Percentiles rank a stretch among this genome's conserved stretches.
phyloP scores from a whole-genome alignment of 2,797 vertebrate species.

The Tangara arthus region DNA sequence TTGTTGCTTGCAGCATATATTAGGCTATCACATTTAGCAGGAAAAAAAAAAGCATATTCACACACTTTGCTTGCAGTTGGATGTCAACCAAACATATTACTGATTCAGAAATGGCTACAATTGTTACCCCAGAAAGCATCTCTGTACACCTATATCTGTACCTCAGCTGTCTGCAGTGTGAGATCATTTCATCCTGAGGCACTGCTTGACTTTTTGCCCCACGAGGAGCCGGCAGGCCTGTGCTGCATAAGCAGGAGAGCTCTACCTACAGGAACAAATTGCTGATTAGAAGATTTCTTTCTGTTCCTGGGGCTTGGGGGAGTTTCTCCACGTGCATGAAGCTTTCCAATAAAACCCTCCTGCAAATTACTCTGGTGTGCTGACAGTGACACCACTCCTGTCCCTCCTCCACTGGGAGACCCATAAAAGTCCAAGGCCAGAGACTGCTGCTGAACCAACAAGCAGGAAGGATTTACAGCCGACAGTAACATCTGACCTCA shows the following conservation, averaged over 20 bases:
- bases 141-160: background rate
- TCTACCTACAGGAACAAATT: background rate
- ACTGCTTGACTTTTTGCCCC: background rate
- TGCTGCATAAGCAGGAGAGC: fast-evolving
- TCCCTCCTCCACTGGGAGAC: constrained; percentile 1
- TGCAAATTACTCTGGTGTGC: background rate
- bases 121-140: background rate
- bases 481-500: constrained; percentile 43
- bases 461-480: constrained; percentile 42
- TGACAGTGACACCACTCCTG: background rate
- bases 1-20: background rate
- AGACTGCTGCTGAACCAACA: constrained; percentile 9
- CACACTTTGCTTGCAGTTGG: background rate
- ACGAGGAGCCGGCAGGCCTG: fast-evolving
- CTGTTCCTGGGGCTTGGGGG: background rate
- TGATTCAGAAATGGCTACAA: background rate
- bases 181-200: background rate
- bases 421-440: constrained; percentile 41
- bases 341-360: background rate
- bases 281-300: background rate
- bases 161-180: background rate
- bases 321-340: background rate
- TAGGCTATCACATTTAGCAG: background rate
- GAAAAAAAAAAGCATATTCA: background rate
- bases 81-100: background rate